Conservation (phyloP, 2,888 invertebrate genomes). For the Orchesella flavescens region DNA sequence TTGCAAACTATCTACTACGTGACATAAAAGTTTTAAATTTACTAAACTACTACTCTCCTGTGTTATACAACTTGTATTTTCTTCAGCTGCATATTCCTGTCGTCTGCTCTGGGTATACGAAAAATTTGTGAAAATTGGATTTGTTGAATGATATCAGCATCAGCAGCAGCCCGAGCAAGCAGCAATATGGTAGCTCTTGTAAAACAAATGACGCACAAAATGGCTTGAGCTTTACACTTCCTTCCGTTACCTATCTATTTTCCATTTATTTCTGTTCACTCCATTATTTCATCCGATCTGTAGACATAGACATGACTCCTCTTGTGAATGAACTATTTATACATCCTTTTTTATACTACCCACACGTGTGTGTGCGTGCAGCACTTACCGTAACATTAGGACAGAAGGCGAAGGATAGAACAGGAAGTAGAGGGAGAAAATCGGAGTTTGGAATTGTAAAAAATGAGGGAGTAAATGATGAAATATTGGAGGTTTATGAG, state of each 20-base stretch:
- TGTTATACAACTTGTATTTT: too few species aligned
- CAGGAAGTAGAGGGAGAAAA: neutral
- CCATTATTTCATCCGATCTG: conserved; percentile 3
- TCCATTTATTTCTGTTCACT: conserved; percentile 29
- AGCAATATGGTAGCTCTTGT: neutral
- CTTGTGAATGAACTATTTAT: neutral
- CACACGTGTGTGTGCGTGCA: neutral
- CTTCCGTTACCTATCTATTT: conserved; percentile 40
- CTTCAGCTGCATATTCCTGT: too few species aligned
- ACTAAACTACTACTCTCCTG: too few species aligned
- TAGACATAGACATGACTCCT: conserved; percentile 4
- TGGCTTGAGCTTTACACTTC: conserved; percentile 28
- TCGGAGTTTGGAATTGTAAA: conserved; percentile 47
- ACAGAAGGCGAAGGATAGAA: neutral
- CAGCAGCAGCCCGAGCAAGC: too few species aligned
- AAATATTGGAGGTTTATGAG: conserved; percentile 46
- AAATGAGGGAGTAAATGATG: conserved; percentile 52
- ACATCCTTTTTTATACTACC: neutral
- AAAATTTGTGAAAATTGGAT: too few species aligned
- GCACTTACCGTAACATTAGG: neutral
- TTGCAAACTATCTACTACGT: too few species aligned
- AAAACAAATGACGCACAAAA: conserved; percentile 38
- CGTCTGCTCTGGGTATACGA: too few species aligned
- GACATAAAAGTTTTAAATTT: too few species aligned
- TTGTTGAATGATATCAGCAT: too few species aligned